Evolutionary conservation across 1,140 invertebrate genomes (phyloP), one percentile per base, ranked within the genome.

Genomic region (Apis cerana): DNA sequence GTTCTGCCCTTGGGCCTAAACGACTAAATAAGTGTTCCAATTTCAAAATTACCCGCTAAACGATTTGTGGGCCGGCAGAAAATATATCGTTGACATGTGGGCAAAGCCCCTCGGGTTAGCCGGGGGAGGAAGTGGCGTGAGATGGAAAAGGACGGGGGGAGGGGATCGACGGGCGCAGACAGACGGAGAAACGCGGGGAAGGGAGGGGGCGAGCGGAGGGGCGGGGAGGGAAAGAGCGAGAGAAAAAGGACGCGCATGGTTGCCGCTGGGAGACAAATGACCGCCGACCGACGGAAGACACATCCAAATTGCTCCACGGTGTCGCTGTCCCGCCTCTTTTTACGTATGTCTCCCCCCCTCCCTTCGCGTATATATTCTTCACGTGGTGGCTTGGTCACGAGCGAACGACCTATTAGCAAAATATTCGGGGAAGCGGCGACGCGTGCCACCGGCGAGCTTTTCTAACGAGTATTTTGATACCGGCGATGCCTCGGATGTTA

Each of bases 11-110:
- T 85, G 83, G 87, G 91, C 83, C 92, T 93, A 93, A 93, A 93
- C 91, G 92, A 91, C 92, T 93, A 92, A 93, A 93, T 93, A 94
- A 93, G 93, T 93, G 92, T 93, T 94, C 92, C 93, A 93, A 93
- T 94, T 94, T 93, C 92, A 92, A 92, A 93, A 93, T 93, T 92
- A 91, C 91, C 90, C 91, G 91, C 92, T 92, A 93, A 94, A 93
- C 93, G 92, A 93, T 93, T 93, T 93, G 93, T 93, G 89, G 90
- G 89, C 90, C 89, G 91, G 92, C 91, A 91, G 92, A 93, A 93
- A 93, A 94, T 93, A 93, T 93, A 94, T 93, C 92, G 93, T 92
- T 93, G 93, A 94, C 93, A 94, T 92, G 92, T 93, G 93, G 90
- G 85, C 87, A 91, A 90, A 92, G 88, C 81, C 88, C 86, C 84